A percentile compares a stretch with the other conserved stretches of the same genome.
Conservation (phyloP, 1,140 invertebrate species). For the Ips nitidus region DNA sequence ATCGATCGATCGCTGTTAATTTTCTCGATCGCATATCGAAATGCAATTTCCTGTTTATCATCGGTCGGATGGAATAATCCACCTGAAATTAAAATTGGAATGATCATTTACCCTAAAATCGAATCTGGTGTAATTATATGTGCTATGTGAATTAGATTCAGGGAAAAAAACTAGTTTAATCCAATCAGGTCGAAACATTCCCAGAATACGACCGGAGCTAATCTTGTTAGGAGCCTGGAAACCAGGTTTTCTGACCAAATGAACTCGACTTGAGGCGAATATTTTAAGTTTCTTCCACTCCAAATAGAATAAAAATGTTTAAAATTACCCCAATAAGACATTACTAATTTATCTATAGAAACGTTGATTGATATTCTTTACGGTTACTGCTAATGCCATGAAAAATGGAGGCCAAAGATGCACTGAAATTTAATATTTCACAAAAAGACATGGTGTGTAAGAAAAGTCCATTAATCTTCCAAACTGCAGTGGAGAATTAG, state of each 20-base stretch:
- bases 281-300: no score
- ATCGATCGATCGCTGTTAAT: constrained; percentile 82
- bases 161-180: not conserved
- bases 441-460: not conserved
- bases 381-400: not conserved
- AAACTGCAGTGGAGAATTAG: not conserved
- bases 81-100: constrained; percentile 58
- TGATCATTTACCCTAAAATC: not conserved
- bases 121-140: not conserved
- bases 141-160: not conserved
- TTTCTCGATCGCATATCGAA: constrained; percentile 85
- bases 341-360: no score
- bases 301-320: no score
- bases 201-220: constrained; percentile 1
- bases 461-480: not conserved
- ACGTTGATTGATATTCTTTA: no score
- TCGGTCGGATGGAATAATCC: constrained; percentile 86
- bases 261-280: no score
- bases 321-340: no score
- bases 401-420: not conserved
- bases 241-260: not conserved
- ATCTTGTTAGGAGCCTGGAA: constrained; percentile 13
- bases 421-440: constrained; percentile 3
- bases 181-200: not conserved
- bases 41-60: constrained; percentile 83